Conservation (phyloP, 2,888 invertebrate genomes). For the Bellardia pandia region DNA sequence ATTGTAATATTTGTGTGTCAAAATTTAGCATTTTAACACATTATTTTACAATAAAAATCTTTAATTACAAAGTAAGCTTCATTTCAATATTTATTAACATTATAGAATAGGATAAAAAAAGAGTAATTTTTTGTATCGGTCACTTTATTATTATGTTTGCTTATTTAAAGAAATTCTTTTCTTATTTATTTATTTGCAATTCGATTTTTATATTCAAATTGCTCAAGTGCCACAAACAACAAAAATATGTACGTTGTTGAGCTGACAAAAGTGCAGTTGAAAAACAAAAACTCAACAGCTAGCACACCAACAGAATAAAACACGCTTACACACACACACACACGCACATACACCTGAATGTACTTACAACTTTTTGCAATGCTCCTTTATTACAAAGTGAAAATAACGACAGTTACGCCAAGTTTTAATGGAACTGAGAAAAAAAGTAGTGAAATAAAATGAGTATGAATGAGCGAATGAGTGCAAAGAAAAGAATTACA, state of each 20-base stretch:
- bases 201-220: slow-evolving; percentile 55
- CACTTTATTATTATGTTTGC: neutral
- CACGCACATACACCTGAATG: too few species aligned
- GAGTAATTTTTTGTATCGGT: too few species aligned
- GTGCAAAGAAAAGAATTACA: neutral
- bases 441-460: slow-evolving; percentile 3
- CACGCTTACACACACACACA: too few species aligned
- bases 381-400: slow-evolving; percentile 26
- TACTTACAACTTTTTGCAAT: neutral
- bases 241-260: slow-evolving; percentile 26
- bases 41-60: too few species aligned
- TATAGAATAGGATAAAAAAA: too few species aligned
- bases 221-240: slow-evolving; percentile 55
- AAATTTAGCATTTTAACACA: too few species aligned
- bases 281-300: neutral
- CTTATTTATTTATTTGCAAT: slow-evolving; percentile 37
- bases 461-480: slow-evolving; percentile 14
- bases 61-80: too few species aligned
- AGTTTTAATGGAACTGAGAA: slow-evolving; percentile 52
- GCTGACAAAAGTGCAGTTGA: slow-evolving; percentile 5
- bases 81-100: too few species aligned
- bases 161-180: neutral
- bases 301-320: neutral
- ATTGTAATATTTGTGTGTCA: too few species aligned
- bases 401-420: slow-evolving; percentile 58